Evolutionary conservation across 2,888 invertebrate genomes (phyloP).

Genomic region (Pseudoips prasinana): DNA sequence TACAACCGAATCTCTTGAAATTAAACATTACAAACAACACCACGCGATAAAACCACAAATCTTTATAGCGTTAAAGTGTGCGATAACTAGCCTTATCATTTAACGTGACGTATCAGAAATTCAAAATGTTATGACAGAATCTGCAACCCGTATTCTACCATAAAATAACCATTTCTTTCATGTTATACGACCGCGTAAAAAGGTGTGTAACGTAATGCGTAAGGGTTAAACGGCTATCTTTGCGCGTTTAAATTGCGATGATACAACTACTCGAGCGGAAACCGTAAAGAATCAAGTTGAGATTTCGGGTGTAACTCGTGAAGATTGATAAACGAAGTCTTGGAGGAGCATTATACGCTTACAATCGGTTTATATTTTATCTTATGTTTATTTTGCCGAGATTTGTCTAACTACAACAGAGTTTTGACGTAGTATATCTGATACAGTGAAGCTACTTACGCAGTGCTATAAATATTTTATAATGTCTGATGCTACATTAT

Average conservation of each 20-base stretch:
- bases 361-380: too few relatives aligned
- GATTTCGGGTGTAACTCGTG: conserved; percentile 15
- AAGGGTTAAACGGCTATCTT: conserved; percentile 75
- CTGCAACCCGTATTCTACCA: conserved; percentile 61
- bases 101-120: conserved; percentile 64
- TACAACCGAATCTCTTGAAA: background rate
- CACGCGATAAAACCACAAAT: conserved; percentile 43
- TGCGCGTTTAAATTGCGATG: conserved; percentile 73
- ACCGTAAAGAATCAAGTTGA: conserved; percentile 69
- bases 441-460: too few relatives aligned
- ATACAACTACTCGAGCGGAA: conserved; percentile 76
- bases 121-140: conserved; percentile 79
- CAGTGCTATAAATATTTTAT: too few relatives aligned
- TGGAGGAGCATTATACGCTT: background rate
- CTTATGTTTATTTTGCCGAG: too few relatives aligned
- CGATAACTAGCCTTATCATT: conserved; percentile 63
- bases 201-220: conserved; percentile 60
- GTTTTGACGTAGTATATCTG: too few relatives aligned
- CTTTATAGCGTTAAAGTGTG: conserved; percentile 41
- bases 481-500: too few relatives aligned
- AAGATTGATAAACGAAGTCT: conserved; percentile 1
- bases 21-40: conserved; percentile 10
- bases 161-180: conserved; percentile 78
- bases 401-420: too few relatives aligned
- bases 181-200: conserved; percentile 75